Evolutionary conservation across 2,113 vertebrate species (phyloP), one percentile per base, ranked within the genome.

Genomic region (Callorhinus ursinus): DNA sequence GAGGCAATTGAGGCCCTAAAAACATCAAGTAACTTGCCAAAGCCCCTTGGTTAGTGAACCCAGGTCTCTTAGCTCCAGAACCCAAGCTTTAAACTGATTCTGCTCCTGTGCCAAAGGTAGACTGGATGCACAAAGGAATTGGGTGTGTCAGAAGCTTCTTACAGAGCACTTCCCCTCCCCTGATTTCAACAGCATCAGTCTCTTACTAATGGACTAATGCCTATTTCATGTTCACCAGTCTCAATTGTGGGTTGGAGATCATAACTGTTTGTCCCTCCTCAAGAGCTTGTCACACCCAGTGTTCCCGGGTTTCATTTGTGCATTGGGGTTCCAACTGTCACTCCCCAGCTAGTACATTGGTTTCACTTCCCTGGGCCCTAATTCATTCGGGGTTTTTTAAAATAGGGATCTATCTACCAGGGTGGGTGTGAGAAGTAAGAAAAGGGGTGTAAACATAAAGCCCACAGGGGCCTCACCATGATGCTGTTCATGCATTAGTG

Each of bases 301-400:
- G 95, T 94, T 96, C 96, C 96, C 90, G 90, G 90, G 98, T 98
- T 98, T 98, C 98, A 49, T 96, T 98, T 97, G 97, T 97, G 96
- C 97, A 67, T 61, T 96, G 80, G 85, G 96, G 97, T 94, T 97
- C 98, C 97, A 98, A 98, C 98, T 91, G 98, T 98, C 97, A 96
- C 87, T 97, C 94, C 92, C 55, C 96, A 96, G 90, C 67, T 53
- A 9, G 65, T 65, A 74, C 95, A 90, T 14, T 83, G 97, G 97
- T 98, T 98, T 98, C 97, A 98, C 97, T 98, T 98, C 97, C 97
- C 95, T 76, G 84, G 33, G 74, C 94, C 95, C 72, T 95, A 93
- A 97, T 96, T 97, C 91, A 96, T 90, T 93, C 36, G 1, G 51
- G 86, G 15, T 74, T 76, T 95, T 96, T 88, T 96, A 15, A 97